A percentile compares a stretch with the other conserved stretches of the same genome.
These are phyloP conservation scores for Acanthoscelides obtectus DNA, from an alignment of 2,888 invertebrate species.

Conservation along the genomic window DNA sequence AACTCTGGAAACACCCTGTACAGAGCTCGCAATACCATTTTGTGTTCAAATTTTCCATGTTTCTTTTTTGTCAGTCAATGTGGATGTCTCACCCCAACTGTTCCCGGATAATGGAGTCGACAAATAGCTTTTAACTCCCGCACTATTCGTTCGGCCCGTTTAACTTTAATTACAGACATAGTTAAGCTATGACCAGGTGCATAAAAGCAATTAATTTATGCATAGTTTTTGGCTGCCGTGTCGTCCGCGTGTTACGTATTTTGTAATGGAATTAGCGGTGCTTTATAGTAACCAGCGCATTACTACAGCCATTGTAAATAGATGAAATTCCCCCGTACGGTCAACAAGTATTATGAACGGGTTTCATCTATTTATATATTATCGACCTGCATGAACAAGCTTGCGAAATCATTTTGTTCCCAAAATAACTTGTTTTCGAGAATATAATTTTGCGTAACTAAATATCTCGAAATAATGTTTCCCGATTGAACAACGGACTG, in stretches of 20 bases:
- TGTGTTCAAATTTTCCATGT: no score
- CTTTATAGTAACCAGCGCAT: neutral
- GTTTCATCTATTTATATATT: neutral
- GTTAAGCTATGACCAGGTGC: neutral
- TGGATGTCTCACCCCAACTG: no score
- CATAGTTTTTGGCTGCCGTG: neutral
- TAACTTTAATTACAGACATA: neutral
- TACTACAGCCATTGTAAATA: neutral
- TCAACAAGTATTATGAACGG: neutral
- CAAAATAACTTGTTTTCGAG: no score
- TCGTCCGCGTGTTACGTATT: neutral
- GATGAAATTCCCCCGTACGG: neutral
- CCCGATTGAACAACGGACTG: no score
- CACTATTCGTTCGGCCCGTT: neutral
- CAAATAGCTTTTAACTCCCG: neutral
- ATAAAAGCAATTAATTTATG: neutral
- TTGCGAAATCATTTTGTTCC: no score
- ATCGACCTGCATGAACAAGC: neutral
- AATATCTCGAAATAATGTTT: no score
- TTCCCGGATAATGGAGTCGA: no score
- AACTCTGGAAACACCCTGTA: no score
- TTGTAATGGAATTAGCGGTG: neutral
- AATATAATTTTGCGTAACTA: no score
- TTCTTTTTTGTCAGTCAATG: no score
- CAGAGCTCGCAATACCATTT: no score